Evolutionary conservation across 2,113 vertebrate species (phyloP).

Genomic region (western clawed frog (Xenopus tropicalis)): UCB_Xtro_10.0 CM004445.2:16658501-16659000

Average conservation of each 20-base stretch:
- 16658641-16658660: too few species aligned
- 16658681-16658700: neutral
- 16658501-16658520: too few species aligned
- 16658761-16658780: neutral
- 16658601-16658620: too few species aligned
- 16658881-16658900: neutral
- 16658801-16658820: slow-evolving; percentile 4
- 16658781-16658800: slow-evolving; percentile 40
- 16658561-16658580: too few species aligned
- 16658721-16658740: neutral
- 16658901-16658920: slow-evolving; percentile 8
- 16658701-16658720: neutral
- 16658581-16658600: too few species aligned
- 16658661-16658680: too few species aligned
- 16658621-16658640: too few species aligned
- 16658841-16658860: neutral
- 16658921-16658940: neutral
- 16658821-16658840: slow-evolving; percentile 30
- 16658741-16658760: too few species aligned
- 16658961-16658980: neutral
- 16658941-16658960: neutral
- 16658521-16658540: too few species aligned
- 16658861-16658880: slow-evolving; percentile 6
- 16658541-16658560: too few species aligned
- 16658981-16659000: neutral